phyloP scores from a whole-genome alignment of 1,140 invertebrate genomes.

The Drosophila equinoxialis region DNA sequence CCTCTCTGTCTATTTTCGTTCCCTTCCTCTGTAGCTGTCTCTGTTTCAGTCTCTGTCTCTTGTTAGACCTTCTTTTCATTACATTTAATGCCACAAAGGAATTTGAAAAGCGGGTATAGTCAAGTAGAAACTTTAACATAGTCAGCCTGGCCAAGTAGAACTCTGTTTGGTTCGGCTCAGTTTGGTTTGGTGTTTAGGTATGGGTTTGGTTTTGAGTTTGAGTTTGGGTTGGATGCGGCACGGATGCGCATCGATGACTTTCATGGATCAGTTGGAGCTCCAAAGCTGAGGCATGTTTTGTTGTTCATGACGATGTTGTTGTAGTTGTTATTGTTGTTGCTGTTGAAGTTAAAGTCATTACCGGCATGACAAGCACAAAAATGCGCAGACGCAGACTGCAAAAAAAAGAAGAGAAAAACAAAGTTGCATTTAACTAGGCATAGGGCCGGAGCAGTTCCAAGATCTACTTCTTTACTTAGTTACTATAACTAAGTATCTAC shows the following conservation, averaged over 20 bases:
- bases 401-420: conserved; percentile 9
- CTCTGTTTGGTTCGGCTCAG: conserved; percentile 23
- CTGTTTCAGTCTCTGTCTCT: conserved; percentile 32
- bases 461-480: conserved; percentile 33
- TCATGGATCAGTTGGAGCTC: conserved; percentile 81
- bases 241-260: conserved; percentile 77
- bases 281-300: conserved; percentile 65
- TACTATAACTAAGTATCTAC: conserved; percentile 39
- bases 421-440: conserved; percentile 72
- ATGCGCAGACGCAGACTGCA: conserved; percentile 55
- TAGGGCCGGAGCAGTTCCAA: conserved; percentile 52
- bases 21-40: not conserved
- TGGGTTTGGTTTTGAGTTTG: conserved; percentile 26
- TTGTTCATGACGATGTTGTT: conserved; percentile 46
- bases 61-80: conserved; percentile 75
- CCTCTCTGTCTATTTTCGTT: conserved; percentile 4
- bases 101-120: conserved; percentile 75
- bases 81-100: conserved; percentile 79
- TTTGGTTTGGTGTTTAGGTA: not conserved
- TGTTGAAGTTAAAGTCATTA: conserved; percentile 69
- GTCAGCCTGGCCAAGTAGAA: conserved; percentile 57
- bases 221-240: conserved; percentile 45
- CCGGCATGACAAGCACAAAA: conserved; percentile 82
- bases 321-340: conserved; percentile 45
- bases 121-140: conserved; percentile 51